Evolutionary conservation across 2,888 invertebrate genomes (phyloP).

Genomic region (Ditula angustiorana): DNA sequence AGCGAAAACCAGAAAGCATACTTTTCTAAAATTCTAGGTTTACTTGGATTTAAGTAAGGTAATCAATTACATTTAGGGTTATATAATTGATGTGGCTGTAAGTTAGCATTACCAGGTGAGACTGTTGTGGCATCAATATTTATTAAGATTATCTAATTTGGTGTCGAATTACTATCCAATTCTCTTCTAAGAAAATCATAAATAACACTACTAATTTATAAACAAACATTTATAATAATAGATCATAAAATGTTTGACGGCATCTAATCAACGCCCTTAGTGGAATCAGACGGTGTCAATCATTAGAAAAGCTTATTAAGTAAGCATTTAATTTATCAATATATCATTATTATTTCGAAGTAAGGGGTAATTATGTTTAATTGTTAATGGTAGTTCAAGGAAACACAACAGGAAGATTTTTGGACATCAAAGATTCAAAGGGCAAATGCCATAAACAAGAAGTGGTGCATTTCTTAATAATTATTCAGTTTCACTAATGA

Average conservation of each 20-base stretch:
- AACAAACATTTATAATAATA: conserved; percentile 19
- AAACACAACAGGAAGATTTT: neutral
- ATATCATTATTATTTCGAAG: neutral
- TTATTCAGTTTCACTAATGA: no score
- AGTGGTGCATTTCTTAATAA: no score
- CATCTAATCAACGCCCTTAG: neutral
- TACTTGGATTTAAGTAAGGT: no score
- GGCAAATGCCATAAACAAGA: neutral
- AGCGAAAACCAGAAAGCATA: no score
- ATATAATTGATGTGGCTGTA: neutral
- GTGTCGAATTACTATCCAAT: conserved; percentile 20
- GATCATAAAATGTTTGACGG: conserved; percentile 4
- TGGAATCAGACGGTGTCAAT: neutral
- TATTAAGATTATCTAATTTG: conserved; percentile 26
- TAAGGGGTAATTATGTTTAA: neutral
- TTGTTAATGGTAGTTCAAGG: neutral
- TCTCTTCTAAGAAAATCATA: conserved; percentile 23
- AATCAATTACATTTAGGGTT: no score
- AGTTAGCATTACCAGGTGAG: neutral
- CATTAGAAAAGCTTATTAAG: neutral
- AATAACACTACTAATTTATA: conserved; percentile 26
- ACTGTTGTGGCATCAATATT: conserved; percentile 8
- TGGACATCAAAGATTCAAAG: neutral
- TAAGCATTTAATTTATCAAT: neutral
- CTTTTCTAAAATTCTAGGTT: no score